These are phyloP conservation scores for Agonopterix alstromeriana DNA, from an alignment of 2,888 invertebrate genomes.

Conservation along the genomic window DNA sequence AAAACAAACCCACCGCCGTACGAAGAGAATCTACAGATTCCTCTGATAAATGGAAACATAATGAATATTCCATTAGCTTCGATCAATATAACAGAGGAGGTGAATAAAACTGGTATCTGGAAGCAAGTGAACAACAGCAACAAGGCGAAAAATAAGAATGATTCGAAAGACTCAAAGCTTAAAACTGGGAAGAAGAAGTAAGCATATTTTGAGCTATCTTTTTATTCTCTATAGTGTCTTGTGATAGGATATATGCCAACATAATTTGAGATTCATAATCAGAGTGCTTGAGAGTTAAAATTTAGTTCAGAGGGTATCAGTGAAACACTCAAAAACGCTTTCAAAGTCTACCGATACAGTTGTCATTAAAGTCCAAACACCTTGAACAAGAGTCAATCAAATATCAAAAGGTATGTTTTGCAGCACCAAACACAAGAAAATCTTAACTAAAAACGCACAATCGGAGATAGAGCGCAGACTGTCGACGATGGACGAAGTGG, in stretches of 20 bases:
- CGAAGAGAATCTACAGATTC: conserved; percentile 88
- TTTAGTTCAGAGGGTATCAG: too few relatives aligned
- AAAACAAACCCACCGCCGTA: conserved; percentile 69
- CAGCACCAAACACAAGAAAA: conserved; percentile 81
- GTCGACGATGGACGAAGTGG: conserved; percentile 92
- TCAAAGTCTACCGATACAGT: too few relatives aligned
- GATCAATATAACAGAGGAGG: conserved; percentile 95
- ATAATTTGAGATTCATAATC: not conserved
- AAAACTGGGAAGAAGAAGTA: conserved; percentile 66
- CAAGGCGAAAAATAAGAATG: conserved; percentile 49
- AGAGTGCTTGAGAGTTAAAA: too few relatives aligned
- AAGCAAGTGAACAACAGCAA: conserved; percentile 89
- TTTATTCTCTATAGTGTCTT: too few relatives aligned
- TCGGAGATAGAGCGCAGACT: conserved; percentile 80
- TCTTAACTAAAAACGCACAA: conserved; percentile 81
- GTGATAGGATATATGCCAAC: not conserved
- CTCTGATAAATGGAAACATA: conserved; percentile 91
- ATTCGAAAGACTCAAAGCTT: conserved; percentile 50
- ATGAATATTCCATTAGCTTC: conserved; percentile 91
- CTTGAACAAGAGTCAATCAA: too few relatives aligned
- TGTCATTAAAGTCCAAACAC: too few relatives aligned
- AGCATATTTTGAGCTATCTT: conserved; percentile 16
- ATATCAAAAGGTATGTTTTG: conserved; percentile 11
- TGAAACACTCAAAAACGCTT: too few relatives aligned
- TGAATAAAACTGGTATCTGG: conserved; percentile 96